Evolutionary conservation across 2,888 invertebrate genomes (phyloP).

Genomic region (Chromoteleia sp.): DNA sequence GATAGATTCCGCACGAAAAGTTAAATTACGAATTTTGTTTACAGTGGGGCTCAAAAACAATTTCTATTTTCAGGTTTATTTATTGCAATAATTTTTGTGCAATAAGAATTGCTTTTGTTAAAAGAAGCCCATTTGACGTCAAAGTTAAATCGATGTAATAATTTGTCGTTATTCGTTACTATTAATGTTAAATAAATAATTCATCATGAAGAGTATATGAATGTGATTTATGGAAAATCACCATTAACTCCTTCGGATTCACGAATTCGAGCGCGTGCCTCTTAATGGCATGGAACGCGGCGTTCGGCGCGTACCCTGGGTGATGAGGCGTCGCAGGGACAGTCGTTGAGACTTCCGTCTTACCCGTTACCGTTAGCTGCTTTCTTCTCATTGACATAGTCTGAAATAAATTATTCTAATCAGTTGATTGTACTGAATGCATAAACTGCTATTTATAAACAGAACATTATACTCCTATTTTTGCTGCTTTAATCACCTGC

Average conservation of each 20-base stretch:
- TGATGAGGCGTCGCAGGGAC: conserved; percentile 87
- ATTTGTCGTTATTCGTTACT: neutral
- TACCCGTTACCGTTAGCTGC: conserved; percentile 81
- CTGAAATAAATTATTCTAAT: conserved; percentile 70
- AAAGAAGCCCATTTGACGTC: conserved; percentile 16
- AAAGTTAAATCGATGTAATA: conserved; percentile 8
- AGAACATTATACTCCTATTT: neutral
- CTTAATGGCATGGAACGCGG: conserved; percentile 98
- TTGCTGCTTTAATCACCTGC: no score
- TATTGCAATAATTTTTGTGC: conserved; percentile 22
- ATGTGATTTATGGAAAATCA: conserved; percentile 77
- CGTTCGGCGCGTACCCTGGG: conserved; percentile 97
- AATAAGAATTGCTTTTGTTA: conserved; percentile 31
- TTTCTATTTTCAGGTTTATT: neutral
- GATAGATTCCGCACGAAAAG: conserved; percentile 30
- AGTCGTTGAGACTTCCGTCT: conserved; percentile 82
- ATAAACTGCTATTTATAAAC: no score
- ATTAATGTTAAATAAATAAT: neutral
- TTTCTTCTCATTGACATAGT: conserved; percentile 82
- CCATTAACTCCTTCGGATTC: conserved; percentile 95
- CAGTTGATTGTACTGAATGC: no score
- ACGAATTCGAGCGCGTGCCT: conserved; percentile 96
- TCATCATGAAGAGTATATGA: neutral
- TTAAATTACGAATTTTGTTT: neutral
- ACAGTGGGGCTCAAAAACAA: neutral